Percentiles rank a stretch among this genome's conserved stretches.
These are phyloP conservation scores for Atopsyche davidsoni DNA, from an alignment of 1,140 invertebrate genomes.

Conservation along the genomic window DNA sequence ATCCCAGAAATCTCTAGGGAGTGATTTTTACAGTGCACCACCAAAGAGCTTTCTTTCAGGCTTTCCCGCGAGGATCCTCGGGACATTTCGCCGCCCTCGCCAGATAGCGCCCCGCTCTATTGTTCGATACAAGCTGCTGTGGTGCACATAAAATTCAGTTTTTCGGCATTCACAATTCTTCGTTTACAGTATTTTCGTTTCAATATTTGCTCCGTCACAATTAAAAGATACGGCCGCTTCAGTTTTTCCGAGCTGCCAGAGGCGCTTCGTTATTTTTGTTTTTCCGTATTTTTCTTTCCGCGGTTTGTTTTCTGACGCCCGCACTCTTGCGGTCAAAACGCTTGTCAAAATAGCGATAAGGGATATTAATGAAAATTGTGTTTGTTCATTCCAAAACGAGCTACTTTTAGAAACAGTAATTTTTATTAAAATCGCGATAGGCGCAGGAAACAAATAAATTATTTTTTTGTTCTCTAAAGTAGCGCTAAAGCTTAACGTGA, in stretches of 20 bases:
- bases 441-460: no score
- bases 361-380: conserved; percentile 11
- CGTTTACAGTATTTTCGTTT: conserved; percentile 14
- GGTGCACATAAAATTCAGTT: conserved; percentile 13
- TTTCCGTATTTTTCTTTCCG: conserved; percentile 1
- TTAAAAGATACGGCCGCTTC: conserved; percentile 17
- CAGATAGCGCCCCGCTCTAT: conserved; percentile 13
- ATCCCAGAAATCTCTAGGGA: no score
- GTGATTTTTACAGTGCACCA: conserved; percentile 7
- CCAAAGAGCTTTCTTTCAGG: conserved; percentile 7
- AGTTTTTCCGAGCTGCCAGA: not conserved
- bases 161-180: conserved; percentile 10
- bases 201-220: conserved; percentile 21
- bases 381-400: no score
- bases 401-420: conserved; percentile 5
- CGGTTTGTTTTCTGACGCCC: no score
- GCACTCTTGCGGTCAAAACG: no score
- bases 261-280: not conserved
- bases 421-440: not conserved
- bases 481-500: no score
- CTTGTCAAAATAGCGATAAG: conserved; percentile 12
- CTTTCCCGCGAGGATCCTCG: conserved; percentile 4
- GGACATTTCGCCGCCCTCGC: conserved; percentile 3
- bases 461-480: no score
- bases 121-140: conserved; percentile 15